These are phyloP conservation scores for Psephotus haematonotus DNA, from an alignment of 2,113 vertebrate species.

Conservation along the genomic window DNA sequence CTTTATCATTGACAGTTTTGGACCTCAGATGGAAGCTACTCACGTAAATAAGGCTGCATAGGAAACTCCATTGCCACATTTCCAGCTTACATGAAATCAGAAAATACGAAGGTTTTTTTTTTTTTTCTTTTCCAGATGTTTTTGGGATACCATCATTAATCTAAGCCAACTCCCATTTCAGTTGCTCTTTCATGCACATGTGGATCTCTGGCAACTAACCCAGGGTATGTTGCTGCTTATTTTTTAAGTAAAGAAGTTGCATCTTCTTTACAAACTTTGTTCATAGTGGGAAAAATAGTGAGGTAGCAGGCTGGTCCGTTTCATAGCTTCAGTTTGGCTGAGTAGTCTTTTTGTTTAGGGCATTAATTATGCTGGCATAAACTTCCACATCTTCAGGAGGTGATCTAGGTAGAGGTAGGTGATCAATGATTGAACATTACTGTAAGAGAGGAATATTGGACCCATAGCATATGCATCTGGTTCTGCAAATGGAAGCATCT, in stretches of 20 bases:
- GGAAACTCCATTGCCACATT: not conserved
- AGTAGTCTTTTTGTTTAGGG: not conserved
- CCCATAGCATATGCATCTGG: not conserved
- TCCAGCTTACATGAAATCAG: not conserved
- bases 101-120: not conserved
- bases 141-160: not conserved
- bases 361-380: not conserved
- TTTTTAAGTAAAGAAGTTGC: not conserved
- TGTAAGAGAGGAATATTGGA: not conserved
- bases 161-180: not conserved
- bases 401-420: not conserved
- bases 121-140: not conserved
- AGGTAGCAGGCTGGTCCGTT: not conserved
- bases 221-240: not conserved
- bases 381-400: not conserved
- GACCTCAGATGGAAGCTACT: not conserved
- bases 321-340: not conserved
- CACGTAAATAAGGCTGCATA: not conserved
- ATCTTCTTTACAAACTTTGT: not conserved
- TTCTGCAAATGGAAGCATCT: not conserved
- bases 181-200: not conserved
- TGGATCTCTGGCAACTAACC: not conserved
- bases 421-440: not conserved
- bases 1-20: not conserved
- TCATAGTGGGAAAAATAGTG: not conserved